These are phyloP conservation scores for Paragorgia papillata DNA, from an alignment of 92 coral and sea anemone species.

Conservation along the genomic window DNA sequence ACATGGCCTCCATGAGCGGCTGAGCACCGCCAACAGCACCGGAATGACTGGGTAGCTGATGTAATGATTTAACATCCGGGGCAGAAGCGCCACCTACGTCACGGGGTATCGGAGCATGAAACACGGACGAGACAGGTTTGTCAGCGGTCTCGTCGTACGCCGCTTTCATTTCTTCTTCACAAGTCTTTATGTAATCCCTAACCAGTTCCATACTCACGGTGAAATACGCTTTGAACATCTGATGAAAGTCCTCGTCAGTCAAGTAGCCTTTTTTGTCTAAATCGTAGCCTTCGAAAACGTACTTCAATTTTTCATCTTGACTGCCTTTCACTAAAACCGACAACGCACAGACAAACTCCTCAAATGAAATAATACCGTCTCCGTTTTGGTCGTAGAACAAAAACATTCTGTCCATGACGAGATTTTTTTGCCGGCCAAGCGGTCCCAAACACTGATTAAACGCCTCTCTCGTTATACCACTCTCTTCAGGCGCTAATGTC, in stretches of 20 bases:
- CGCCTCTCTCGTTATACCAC: slow-evolving; percentile 93
- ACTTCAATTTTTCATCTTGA: slow-evolving; percentile 87
- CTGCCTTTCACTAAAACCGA: slow-evolving; percentile 94
- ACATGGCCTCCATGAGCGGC: slow-evolving; percentile 99
- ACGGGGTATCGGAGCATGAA: slow-evolving; percentile 94
- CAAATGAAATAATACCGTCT: slow-evolving; percentile 82
- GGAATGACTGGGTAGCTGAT: slow-evolving; percentile 68
- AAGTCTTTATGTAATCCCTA: slow-evolving; percentile 87
- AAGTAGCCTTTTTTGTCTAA: slow-evolving; percentile 81
- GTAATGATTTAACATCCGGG: slow-evolving; percentile 14
- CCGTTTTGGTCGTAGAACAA: slow-evolving; percentile 83
- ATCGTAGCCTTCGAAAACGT: slow-evolving; percentile 94
- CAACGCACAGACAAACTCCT: slow-evolving; percentile 83
- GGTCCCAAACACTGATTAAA: slow-evolving; percentile 95
- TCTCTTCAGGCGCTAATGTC: slow-evolving; percentile 82
- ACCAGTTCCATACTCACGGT: slow-evolving; percentile 92
- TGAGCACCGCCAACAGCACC: slow-evolving; percentile 71
- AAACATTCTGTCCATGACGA: slow-evolving; percentile 99
- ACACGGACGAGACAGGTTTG: slow-evolving; percentile 93
- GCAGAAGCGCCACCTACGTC: slow-evolving; percentile 51
- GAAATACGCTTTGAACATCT: slow-evolving; percentile 98
- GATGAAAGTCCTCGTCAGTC: slow-evolving; percentile 74
- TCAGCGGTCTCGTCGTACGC: slow-evolving; percentile 96
- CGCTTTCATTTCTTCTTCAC: slow-evolving; percentile 99
- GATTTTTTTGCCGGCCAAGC: slow-evolving; percentile 80